These are phyloP conservation scores for Sporophila hypoxantha DNA, from an alignment of 2,113 vertebrate species.

Conservation along the genomic window DNA sequence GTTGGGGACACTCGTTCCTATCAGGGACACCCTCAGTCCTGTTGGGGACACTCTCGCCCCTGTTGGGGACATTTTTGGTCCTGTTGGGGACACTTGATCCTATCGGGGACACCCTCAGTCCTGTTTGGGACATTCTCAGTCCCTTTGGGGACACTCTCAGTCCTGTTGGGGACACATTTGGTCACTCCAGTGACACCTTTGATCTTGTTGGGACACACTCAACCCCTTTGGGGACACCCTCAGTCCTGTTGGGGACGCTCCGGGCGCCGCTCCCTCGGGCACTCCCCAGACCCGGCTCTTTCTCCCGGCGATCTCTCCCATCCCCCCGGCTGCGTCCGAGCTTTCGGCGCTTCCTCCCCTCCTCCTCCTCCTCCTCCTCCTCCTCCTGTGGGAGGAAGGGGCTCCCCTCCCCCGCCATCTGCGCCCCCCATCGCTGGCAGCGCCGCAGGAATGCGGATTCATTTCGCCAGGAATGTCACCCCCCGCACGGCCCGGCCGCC, in stretches of 20 bases:
- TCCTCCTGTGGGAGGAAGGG: background rate
- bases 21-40: fast-evolving
- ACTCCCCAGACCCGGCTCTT: too few relatives aligned
- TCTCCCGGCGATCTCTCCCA: background rate
- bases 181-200: too few relatives aligned
- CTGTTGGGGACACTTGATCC: background rate
- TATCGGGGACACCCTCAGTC: fast-evolving
- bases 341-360: background rate
- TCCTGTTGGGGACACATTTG: too few relatives aligned
- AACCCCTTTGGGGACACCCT: fast-evolving
- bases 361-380: background rate
- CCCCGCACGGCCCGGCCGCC: background rate
- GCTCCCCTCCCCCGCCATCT: background rate
- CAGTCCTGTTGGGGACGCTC: too few relatives aligned
- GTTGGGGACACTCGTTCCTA: background rate
- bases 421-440: slow-evolving; percentile 28
- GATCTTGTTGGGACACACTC: too few relatives aligned
- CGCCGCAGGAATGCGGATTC: slow-evolving; percentile 35
- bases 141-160: fast-evolving
- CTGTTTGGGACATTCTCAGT: background rate
- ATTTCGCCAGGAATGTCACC: slow-evolving; percentile 38
- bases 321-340: background rate
- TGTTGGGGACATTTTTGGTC: too few relatives aligned
- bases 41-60: fast-evolving
- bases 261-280: fast-evolving